Base-by-base conservation (phyloP, 2,888 invertebrate species). In the Harpagoxenus sublaevis region DNA sequence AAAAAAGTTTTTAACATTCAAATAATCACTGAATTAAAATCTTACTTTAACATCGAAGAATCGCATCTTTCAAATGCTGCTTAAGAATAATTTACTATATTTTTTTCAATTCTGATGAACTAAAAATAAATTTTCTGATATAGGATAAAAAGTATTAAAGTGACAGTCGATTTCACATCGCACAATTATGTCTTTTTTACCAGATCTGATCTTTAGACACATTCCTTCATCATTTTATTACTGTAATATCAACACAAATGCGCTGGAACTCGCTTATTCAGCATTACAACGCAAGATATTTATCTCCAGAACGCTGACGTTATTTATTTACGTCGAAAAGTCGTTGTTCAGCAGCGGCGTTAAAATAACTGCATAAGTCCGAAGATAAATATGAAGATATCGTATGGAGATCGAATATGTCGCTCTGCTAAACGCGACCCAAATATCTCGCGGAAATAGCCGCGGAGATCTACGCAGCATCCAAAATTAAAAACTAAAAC, bases 401-500 rank as follows among this genome's bases (percentile, higher is more conserved):
- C 9, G 18, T 35, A 39, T 12, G 66, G n/a, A 23, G 73, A 79
- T 71, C 45, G 71, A 79, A 57, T 35, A 70, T 28, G 48, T 60
- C 79, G 79, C 68, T 42, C 63, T 63, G 70, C 74, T 84, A 86
- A 88, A 86, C 74, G 83, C 84, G 89, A 91, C 87, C 89, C 79
- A 88, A 86, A 89, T 90, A 90, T 88, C 86, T 77, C 82, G 77
- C 75, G 18, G 9, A 48, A 55, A 39, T 2, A 45, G 62, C 53
- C 18, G 8, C 3, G 31, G n/a, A 15, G 23, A 55, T 51, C 5
- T 23, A 75, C 12, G 28, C 51, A 35, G 48, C 48, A 9, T 90
- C 82, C 84, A 83, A 91, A 91, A 91, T 89, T 87, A 91, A 90
- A 88, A 90, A 86, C 77, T 73, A 55, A 68, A 84, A 77, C 62